Evolutionary conservation across 2,888 invertebrate species (phyloP).

Genomic region (Nowickia ferox): DNA sequence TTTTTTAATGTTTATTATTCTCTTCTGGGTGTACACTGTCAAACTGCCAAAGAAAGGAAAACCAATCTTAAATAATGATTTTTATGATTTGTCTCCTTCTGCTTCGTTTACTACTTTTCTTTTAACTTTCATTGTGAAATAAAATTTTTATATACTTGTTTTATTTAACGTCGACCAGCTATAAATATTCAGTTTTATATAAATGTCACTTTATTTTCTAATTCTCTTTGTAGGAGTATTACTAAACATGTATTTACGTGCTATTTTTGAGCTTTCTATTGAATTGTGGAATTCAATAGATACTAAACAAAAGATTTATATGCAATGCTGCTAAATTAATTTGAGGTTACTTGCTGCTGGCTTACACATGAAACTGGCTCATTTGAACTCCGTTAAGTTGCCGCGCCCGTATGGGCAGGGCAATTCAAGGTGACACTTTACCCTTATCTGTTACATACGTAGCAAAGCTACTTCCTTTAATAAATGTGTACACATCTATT

Average conservation of each 20-base stretch:
- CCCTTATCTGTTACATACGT: too few species aligned
- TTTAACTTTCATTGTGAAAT: neutral
- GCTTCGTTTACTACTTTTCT: neutral
- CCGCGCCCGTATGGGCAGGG: too few species aligned
- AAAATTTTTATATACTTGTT: conserved; percentile 5
- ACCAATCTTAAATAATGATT: conserved; percentile 15
- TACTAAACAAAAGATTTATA: neutral
- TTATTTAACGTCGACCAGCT: conserved; percentile 23
- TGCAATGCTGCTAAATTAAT: too few species aligned
- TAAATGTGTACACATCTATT: too few species aligned
- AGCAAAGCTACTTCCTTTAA: too few species aligned
- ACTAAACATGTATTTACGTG: neutral
- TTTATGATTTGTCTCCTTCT: neutral
- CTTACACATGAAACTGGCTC: too few species aligned
- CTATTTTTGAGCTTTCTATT: neutral
- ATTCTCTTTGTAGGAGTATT: conserved; percentile 9
- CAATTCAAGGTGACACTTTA: too few species aligned
- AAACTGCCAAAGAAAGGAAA: conserved; percentile 1
- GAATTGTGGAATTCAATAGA: neutral
- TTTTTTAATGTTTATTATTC: too few species aligned
- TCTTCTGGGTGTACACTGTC: neutral
- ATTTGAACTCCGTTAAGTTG: too few species aligned
- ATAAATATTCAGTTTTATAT: neutral
- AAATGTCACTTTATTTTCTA: conserved; percentile 32
- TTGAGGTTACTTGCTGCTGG: too few species aligned